Base-by-base conservation (phyloP, 2,888 invertebrate species). In the Melinopterus prodromus region DNA sequence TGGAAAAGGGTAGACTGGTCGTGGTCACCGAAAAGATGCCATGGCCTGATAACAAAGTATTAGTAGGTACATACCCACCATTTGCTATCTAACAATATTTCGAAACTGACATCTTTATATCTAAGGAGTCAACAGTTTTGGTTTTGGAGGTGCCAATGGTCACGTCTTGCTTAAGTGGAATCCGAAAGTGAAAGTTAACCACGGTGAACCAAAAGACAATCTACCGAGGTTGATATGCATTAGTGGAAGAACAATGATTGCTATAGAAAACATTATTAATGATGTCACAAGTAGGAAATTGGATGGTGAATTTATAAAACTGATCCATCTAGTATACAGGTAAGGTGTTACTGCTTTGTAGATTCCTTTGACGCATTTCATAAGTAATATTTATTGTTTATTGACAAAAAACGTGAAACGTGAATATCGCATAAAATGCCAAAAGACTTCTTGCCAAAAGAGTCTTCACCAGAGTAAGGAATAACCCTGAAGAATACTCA, bases 81-180 rank as follows among this genome's bases (percentile, higher is more conserved):
- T 26, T 26, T 26, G 26, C 26, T 26, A 3, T 26, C 26, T 7
- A 76, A 76, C 38, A 12, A 37, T 15, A 16, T 38, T 6, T 36
- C 38, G 0, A 74, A 74, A 16, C n/a, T 5, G 7, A 35, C 9
- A 26, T 69, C 14, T 69, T 69, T n/a, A 69, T 26, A 26, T 94
- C 86, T 93, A 95, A 35, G 98, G 95, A 85, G 84, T 98, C 26
- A 98, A 96, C 90, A 97, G 96, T 5, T 98, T 98, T 87, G 98
- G 98, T 0, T 98, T 98, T 87, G 98, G 98, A 53, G 98, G 98
- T 0, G 94, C 95, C 6, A 97, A 97, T 86, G 94, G 94, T 70
- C 95, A 95, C 85, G 90, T 92, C 26, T 86, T 95, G 71, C 86
- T 95, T 6, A 92, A 92, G 86, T 92, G 93, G 74, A 89, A 92